A percentile compares a stretch with the other conserved stretches of the same genome.
Evolutionary conservation across 2,888 invertebrate species (phyloP).

Genomic region (Tenthredo distinguenda): DNA sequence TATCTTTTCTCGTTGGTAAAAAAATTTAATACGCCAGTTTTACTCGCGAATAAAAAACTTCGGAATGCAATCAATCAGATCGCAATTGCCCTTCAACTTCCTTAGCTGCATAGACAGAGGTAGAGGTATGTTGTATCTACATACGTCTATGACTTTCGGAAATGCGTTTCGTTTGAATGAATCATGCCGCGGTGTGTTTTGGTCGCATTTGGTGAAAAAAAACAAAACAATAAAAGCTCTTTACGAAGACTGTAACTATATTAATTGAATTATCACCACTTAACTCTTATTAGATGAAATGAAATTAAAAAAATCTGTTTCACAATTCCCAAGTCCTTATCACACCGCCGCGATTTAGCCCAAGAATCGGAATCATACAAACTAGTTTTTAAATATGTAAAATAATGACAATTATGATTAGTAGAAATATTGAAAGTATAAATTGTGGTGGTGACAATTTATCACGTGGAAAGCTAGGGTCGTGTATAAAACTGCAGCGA

Average conservation of each 20-base stretch:
- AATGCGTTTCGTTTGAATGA: slow-evolving; percentile 37
- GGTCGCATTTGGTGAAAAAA: slow-evolving; percentile 15
- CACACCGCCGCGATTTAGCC: slow-evolving; percentile 40
- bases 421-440: slow-evolving; percentile 59
- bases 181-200: slow-evolving; percentile 31
- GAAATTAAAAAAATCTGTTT: not conserved
- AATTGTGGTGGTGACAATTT: slow-evolving; percentile 52
- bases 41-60: not conserved
- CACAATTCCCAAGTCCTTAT: slow-evolving; percentile 12
- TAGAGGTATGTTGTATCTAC: not conserved
- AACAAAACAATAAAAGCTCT: not conserved
- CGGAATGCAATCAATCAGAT: not conserved
- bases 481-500: slow-evolving; percentile 50
- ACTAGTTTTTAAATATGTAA: slow-evolving; percentile 57
- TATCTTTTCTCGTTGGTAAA: not conserved
- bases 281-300: slow-evolving; percentile 6
- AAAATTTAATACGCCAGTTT: not conserved
- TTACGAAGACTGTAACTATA: slow-evolving; percentile 21
- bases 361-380: slow-evolving; percentile 56
- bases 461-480: slow-evolving; percentile 49
- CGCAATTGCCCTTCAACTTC: slow-evolving; percentile 5
- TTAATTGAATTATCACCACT: not conserved
- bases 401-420: slow-evolving; percentile 55
- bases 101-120: slow-evolving; percentile 30
- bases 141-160: not conserved